phyloP scores from a whole-genome alignment of 2,888 invertebrate species.

The Chrysolina oricalcia region DNA sequence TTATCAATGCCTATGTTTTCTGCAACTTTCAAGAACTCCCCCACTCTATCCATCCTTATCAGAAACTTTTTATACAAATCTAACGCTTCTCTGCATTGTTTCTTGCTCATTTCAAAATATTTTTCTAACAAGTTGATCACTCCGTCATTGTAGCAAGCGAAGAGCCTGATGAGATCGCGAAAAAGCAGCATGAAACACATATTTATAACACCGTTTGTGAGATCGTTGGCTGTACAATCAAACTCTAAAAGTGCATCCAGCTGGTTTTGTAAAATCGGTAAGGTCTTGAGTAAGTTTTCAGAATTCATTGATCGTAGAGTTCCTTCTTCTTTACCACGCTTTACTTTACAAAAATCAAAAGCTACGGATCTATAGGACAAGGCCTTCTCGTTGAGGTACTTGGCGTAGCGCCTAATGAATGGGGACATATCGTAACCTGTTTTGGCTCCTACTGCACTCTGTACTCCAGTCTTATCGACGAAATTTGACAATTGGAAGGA shows the following conservation, averaged over 20 bases:
- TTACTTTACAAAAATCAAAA: conserved; percentile 99
- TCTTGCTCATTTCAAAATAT: conserved; percentile 99
- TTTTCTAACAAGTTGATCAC: conserved; percentile 99
- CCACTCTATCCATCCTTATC: conserved; percentile 98
- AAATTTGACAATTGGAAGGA: conserved; percentile 98
- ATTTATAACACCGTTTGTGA: conserved; percentile 95
- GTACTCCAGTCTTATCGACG: conserved; percentile 97
- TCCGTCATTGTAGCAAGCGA: conserved; percentile 99
- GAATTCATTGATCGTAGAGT: conserved; percentile 97
- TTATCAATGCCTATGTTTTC: conserved; percentile 98
- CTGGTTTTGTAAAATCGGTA: conserved; percentile 97
- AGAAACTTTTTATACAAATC: conserved; percentile 99
- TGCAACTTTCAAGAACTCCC: conserved; percentile 95
- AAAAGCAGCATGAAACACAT: conserved; percentile 99
- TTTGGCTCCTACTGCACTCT: conserved; percentile 86
- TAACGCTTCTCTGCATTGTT: conserved; percentile 97
- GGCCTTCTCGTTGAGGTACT: conserved; percentile 99
- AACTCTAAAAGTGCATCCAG: conserved; percentile 97
- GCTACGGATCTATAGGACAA: conserved; percentile 98
- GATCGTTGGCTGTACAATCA: conserved; percentile 97
- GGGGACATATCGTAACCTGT: conserved; percentile 98
- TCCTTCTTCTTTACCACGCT: conserved; percentile 98
- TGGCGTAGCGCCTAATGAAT: conserved; percentile 98
- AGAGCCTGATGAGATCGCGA: conserved; percentile 97
- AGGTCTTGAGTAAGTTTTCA: conserved; percentile 96